Base-by-base conservation (phyloP, 2,797 vertebrate species). In the Sebastes diploproa region DNA sequence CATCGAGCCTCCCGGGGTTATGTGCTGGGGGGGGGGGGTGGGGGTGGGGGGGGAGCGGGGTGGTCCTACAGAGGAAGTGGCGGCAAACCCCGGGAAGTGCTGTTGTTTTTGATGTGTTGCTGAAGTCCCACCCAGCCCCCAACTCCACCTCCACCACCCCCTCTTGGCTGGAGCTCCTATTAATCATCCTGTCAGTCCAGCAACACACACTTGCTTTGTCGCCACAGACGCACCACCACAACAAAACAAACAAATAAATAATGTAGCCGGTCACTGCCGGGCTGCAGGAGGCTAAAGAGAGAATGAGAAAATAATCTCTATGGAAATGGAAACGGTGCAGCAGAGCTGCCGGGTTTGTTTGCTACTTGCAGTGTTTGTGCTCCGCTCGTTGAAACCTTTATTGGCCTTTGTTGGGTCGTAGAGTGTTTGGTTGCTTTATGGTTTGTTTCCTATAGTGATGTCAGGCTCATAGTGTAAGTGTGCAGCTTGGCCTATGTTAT, bases 141-240 rank as follows among this genome's bases (percentile, higher is more conserved):
- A 60, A 64, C 77, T 81, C 80, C 65, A 82, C 81, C 75, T 74
- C 80, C 82, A 71, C 27, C 73, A 58, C 83, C 14, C 77, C 70
- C 64, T 65, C 74, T 32, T 52, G 38, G 80, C 79, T 86, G 29
- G 79, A 91, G 82, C 88, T 87, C 85, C 88, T 90, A 94, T 94
- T 93, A 94, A 94, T 95, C 92, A 95, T 95, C 84, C 91, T 94
- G 94, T 94, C 93, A 93, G 77, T 90, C 82, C 73, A 30, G 91
- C 78, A 84, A 83, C 84, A 83, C 67, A 79, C 50, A 65, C 83
- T 83, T 59, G 73, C 88, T 88, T 84, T 77, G 72, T 85, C 52
- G 60, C 78, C 7, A 18, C 77, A 75, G 72, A 89, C 75, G 55
- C 78, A 75, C 32, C 62, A 63, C 63, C 72, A 85, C 72, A 82